phyloP scores from a whole-genome alignment of 2,797 vertebrate species.

The Hyperoplus lanceolatus region DNA sequence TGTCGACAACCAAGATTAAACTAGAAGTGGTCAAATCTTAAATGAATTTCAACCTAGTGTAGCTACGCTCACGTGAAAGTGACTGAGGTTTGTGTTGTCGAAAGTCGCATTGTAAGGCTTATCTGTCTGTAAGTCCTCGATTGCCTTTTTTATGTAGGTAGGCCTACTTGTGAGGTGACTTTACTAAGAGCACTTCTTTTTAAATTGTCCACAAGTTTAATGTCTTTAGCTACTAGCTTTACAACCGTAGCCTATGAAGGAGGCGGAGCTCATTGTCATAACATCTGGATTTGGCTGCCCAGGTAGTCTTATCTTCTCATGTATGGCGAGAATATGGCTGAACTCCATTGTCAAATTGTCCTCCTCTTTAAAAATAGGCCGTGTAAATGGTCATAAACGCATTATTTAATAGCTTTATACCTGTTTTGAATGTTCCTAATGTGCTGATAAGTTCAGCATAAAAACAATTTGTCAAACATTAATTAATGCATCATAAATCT shows the following conservation, averaged over 20 bases:
- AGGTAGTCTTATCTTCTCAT: no score
- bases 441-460: slow-evolving; percentile 15
- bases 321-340: background rate
- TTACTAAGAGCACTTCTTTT: background rate
- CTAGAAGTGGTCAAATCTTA: slow-evolving; percentile 10
- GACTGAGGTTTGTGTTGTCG: background rate
- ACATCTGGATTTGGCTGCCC: slow-evolving; percentile 61
- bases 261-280: background rate
- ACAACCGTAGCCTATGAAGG: background rate
- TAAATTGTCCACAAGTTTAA: background rate
- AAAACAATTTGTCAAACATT: accelerated
- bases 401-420: accelerated
- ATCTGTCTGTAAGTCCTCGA: background rate
- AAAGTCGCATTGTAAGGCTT: background rate
- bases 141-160: background rate
- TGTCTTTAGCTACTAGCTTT: background rate
- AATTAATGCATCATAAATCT: background rate
- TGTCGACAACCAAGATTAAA: accelerated
- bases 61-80: slow-evolving; percentile 22
- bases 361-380: background rate
- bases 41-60: slow-evolving; percentile 7
- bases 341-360: slow-evolving; percentile 3
- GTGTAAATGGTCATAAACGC: accelerated
- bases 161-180: background rate
- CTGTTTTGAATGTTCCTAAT: background rate